A percentile compares a stretch with the other conserved stretches of the same genome.
phyloP scores from a whole-genome alignment of 2,888 invertebrate species.

The Ormia ochracea region DNA sequence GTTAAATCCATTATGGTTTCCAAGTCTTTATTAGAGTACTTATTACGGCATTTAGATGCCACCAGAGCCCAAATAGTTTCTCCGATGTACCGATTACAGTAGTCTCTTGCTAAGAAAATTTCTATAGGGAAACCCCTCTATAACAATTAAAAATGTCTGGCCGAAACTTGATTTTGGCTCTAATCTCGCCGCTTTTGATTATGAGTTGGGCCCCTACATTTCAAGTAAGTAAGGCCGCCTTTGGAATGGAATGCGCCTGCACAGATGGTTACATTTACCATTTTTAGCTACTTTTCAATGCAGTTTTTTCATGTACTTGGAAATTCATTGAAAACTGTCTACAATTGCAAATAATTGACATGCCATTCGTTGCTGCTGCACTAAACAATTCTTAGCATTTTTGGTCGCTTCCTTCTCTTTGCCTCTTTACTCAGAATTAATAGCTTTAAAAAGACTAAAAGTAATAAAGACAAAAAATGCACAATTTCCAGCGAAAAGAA shows the following conservation, averaged over 20 bases:
- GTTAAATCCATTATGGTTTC: too few relatives aligned
- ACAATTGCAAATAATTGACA: conserved; percentile 53
- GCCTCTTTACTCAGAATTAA: neutral
- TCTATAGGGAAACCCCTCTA: too few relatives aligned
- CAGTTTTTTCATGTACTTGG: conserved; percentile 3
- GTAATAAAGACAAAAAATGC: neutral
- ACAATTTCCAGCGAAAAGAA: conserved; percentile 52
- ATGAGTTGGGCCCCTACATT: neutral
- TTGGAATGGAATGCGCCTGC: neutral
- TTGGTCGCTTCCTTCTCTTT: neutral
- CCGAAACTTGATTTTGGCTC: too few relatives aligned
- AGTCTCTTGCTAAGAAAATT: too few relatives aligned
- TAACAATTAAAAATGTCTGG: too few relatives aligned
- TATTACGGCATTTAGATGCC: too few relatives aligned
- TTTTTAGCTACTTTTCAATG: neutral
- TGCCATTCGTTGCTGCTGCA: conserved; percentile 35
- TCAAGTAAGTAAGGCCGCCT: neutral
- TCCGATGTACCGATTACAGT: too few relatives aligned
- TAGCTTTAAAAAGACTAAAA: conserved; percentile 23
- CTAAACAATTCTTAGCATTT: conserved; percentile 1
- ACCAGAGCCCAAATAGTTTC: too few relatives aligned
- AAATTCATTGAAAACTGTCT: conserved; percentile 57
- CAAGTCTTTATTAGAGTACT: too few relatives aligned
- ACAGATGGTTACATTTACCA: neutral
- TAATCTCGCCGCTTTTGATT: too few relatives aligned